A percentile compares a stretch with the other conserved stretches of the same genome.
These are phyloP conservation scores for Calidris pugnax DNA, from an alignment of 2,113 vertebrate genomes.

Conservation along the genomic window DNA sequence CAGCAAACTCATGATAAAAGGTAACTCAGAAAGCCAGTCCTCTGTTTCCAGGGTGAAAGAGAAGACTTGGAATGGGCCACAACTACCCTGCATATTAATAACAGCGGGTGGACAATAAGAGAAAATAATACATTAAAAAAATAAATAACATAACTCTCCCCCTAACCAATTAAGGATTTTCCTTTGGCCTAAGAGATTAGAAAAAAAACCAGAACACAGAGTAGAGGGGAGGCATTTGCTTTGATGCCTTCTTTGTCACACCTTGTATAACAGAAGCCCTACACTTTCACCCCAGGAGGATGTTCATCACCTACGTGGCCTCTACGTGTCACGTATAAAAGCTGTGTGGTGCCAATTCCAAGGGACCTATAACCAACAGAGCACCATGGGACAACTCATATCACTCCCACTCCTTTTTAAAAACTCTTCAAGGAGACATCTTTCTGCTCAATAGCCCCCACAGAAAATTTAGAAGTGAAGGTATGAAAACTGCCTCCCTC, in stretches of 20 bases:
- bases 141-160: background rate
- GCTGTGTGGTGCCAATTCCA: background rate
- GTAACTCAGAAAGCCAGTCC: background rate
- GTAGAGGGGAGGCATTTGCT: background rate
- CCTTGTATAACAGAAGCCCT: background rate
- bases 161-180: background rate
- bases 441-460: background rate
- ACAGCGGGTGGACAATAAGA: background rate
- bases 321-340: background rate
- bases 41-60: background rate
- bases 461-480: background rate
- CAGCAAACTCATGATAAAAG: background rate
- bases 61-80: background rate
- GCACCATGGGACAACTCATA: background rate
- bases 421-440: background rate
- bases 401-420: background rate
- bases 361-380: background rate
- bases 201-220: background rate
- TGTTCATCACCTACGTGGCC: fast-evolving
- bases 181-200: background rate
- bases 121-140: background rate
- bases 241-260: background rate
- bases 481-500: background rate
- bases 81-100: background rate
- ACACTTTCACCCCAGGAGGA: background rate